These are phyloP conservation scores for Protonibea diacanthus DNA, from an alignment of 2,797 vertebrate genomes.

Conservation along the genomic window DNA sequence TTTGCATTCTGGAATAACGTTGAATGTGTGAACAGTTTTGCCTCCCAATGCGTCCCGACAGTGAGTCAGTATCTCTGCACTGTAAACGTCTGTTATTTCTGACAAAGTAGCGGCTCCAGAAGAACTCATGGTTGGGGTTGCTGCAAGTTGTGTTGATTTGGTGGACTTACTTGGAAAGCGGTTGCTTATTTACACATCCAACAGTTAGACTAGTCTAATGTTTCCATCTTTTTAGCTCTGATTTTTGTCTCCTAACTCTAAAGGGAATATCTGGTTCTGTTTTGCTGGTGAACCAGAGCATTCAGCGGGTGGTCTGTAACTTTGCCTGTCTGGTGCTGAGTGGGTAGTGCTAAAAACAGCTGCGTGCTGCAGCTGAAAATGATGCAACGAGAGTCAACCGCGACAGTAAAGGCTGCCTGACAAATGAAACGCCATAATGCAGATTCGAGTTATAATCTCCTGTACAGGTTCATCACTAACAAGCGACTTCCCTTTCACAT, in stretches of 20 bases:
- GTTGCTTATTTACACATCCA: neutral
- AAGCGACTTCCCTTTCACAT: neutral
- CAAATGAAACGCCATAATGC: neutral
- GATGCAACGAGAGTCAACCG: neutral
- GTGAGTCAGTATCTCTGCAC: no score
- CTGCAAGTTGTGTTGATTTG: no score
- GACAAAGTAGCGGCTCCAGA: neutral
- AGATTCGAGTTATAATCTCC: neutral
- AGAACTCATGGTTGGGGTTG: no score
- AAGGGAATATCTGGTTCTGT: constrained; percentile 3
- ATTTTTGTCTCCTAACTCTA: neutral
- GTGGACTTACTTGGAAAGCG: neutral
- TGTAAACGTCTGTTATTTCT: no score
- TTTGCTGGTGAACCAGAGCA: neutral
- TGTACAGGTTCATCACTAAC: neutral
- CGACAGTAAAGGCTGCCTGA: neutral
- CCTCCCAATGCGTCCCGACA: no score
- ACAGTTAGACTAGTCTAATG: neutral
- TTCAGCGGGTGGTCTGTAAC: neutral
- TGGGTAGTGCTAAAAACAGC: neutral
- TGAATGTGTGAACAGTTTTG: neutral
- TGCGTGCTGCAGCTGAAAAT: neutral
- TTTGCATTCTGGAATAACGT: neutral
- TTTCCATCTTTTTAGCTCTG: neutral
- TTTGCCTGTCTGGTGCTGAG: neutral